Base-by-base conservation (phyloP, 2,797 vertebrate genomes). In the Sebastes variabilis region DNA sequence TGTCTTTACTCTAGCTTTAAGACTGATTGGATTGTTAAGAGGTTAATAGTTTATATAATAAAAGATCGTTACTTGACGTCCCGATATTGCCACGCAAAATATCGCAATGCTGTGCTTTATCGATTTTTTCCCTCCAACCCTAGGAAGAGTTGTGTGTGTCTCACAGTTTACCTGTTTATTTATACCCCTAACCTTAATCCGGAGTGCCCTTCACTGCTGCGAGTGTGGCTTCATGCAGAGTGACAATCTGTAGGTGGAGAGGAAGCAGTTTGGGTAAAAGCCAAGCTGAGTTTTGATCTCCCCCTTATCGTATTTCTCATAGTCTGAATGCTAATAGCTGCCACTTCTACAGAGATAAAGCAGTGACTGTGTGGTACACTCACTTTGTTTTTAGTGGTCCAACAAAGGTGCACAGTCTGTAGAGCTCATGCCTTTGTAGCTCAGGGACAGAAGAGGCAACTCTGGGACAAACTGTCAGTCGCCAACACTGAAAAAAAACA, bases 181-280 rank as follows among this genome's bases (percentile, higher is more conserved):
- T 87, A 80, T 83, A 82, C 64, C 27, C 30, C 76, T 76, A 86
- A 84, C 85, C 85, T 84, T 82, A 82, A 86, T 84, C 77, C 49
- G 2, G 66, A 84, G 70, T 71, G 79, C n/a, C 75, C 83, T 85
- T 85, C 79, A 82, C 66, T 75, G 79, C 79, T 72, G 70, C 13
- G 22, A 75, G 66, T 60, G 79, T 75, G 78, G 69, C 66, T 72
- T 69, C 83, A 66, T 32, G 81, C 67, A 67, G 76, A 27, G 76
- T 14, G 52, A 73, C 29, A 7, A 42, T 78, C 77, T n/a, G 18
- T 18, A 29, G 69, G 68, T 71, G 32, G 70, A 84, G 67, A 60
- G 34, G 25, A 81, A 13, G 66, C 70, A 71, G 58, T 69, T 69
- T 65, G 64, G 60, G 29, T 13, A 34, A 46, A 20, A 70, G 77